phyloP scores from a whole-genome alignment of 2,113 vertebrate genomes.

The Petroica traversi region DNA sequence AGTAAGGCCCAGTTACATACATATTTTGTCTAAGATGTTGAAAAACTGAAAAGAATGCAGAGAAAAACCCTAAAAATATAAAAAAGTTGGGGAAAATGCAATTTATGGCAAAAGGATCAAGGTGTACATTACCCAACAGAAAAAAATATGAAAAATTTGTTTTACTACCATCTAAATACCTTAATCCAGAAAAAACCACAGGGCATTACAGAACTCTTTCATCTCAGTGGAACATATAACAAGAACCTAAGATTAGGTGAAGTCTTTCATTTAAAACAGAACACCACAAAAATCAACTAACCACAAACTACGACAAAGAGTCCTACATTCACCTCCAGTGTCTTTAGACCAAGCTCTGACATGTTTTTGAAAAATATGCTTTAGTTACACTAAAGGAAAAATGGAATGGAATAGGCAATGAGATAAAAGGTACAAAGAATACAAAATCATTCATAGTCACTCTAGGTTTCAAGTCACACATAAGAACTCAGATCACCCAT shows the following conservation, averaged over 20 bases:
- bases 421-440: background rate
- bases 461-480: background rate
- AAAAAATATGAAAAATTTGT: background rate
- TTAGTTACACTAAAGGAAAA: background rate
- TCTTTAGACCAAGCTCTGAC: background rate
- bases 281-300: background rate
- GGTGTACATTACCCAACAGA: background rate
- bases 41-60: background rate
- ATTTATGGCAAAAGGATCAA: background rate
- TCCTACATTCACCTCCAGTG: background rate
- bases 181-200: rapidly evolving
- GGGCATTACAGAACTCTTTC: background rate
- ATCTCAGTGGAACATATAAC: background rate
- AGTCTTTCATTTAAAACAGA: background rate
- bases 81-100: background rate
- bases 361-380: background rate
- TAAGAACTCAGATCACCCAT: background rate
- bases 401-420: background rate
- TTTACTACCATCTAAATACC: background rate
- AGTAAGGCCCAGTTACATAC: background rate
- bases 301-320: background rate
- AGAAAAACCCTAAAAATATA: background rate
- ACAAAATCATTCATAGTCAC: background rate
- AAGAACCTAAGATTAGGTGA: background rate
- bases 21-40: background rate